A percentile compares a stretch with the other conserved stretches of the same genome.
These are phyloP conservation scores for Temnothorax rugatulus DNA, from an alignment of 2,888 invertebrate genomes.

Conservation along the genomic window DNA sequence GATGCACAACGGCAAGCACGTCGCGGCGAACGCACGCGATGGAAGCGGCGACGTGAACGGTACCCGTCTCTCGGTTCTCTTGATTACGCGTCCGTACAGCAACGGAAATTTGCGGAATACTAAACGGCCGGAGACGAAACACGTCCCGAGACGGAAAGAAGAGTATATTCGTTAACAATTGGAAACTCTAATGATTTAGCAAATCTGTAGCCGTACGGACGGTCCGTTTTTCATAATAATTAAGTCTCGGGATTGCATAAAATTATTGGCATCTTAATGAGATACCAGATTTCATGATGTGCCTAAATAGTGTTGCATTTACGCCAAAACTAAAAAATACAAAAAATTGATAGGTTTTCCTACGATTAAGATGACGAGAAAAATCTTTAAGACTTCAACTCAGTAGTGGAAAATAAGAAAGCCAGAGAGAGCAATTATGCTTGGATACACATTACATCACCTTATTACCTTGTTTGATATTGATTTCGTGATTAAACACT, in stretches of 20 bases:
- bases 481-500: conserved; percentile 1
- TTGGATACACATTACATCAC: not conserved
- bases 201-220: not conserved
- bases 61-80: conserved; percentile 75
- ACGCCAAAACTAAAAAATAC: not conserved
- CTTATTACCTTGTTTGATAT: not conserved
- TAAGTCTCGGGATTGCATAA: not conserved
- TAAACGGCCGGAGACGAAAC: not conserved
- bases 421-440: not conserved
- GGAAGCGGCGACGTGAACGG: conserved; percentile 81
- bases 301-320: conserved; percentile 12
- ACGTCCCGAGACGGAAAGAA: not conserved
- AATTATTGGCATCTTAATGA: not conserved
- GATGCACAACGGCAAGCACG: conserved; percentile 87
- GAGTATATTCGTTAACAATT: not conserved
- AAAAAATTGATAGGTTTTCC: not conserved
- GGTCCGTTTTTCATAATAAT: not conserved
- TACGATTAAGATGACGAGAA: not conserved
- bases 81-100: conserved; percentile 2
- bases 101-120: conserved; percentile 13
- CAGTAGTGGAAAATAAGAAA: not conserved
- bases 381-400: not conserved
- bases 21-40: conserved; percentile 86
- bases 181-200: not conserved
- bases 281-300: not conserved